These are phyloP conservation scores for Hyphantria cunea DNA, from an alignment of 1,140 invertebrate species.

Conservation along the genomic window DNA sequence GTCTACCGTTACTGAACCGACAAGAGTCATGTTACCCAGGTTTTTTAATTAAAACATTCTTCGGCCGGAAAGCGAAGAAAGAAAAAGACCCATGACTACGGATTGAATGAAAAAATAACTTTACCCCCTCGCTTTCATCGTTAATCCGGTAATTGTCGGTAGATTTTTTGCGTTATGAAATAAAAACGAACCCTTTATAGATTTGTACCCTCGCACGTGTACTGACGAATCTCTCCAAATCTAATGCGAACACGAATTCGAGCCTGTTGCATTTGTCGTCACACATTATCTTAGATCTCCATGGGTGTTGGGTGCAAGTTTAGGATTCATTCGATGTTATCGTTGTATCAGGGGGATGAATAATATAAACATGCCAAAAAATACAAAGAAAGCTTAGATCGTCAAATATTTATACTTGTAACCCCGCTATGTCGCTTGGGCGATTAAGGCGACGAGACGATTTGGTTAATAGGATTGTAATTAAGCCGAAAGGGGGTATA, in stretches of 20 bases:
- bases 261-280: constrained; percentile 44
- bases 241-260: constrained; percentile 53
- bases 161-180: constrained; percentile 58
- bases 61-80: constrained; percentile 28
- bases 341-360: constrained; percentile 26
- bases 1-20: constrained; percentile 32
- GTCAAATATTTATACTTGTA: constrained; percentile 38
- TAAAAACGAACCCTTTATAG: constrained; percentile 66
- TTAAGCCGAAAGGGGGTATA: constrained; percentile 51
- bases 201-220: constrained; percentile 67
- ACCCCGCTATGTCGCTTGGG: constrained; percentile 46
- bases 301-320: constrained; percentile 24
- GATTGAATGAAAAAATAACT: constrained; percentile 49
- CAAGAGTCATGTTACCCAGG: constrained; percentile 18
- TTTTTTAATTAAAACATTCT: constrained; percentile 55
- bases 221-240: constrained; percentile 56
- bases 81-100: constrained; percentile 51
- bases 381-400: constrained; percentile 26
- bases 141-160: constrained; percentile 69
- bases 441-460: constrained; percentile 46
- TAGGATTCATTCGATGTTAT: constrained; percentile 28
- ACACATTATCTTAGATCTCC: constrained; percentile 42
- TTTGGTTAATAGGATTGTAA: constrained; percentile 66
- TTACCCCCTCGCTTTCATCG: constrained; percentile 50
- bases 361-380: constrained; percentile 29